Evolutionary conservation across 2,113 vertebrate species (phyloP).

Genomic region (Athene noctua): DNA sequence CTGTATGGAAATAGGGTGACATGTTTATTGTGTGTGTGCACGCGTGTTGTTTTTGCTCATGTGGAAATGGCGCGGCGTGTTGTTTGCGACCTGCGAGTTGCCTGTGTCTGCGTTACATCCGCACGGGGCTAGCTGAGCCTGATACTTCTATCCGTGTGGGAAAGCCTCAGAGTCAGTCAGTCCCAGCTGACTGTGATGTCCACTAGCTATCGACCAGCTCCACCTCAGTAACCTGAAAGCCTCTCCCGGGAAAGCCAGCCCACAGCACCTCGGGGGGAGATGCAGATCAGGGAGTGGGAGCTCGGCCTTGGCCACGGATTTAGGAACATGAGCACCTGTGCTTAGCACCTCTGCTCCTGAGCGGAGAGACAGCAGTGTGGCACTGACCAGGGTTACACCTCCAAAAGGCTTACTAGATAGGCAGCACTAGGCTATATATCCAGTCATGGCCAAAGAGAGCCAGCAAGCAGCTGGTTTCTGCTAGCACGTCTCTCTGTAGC

Average conservation of each 20-base stretch:
- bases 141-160: rapidly evolving
- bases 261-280: background rate
- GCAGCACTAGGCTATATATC: background rate
- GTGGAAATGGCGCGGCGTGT: background rate
- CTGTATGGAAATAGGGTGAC: constrained; percentile 22
- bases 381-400: no score
- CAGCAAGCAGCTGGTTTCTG: background rate
- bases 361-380: rapidly evolving
- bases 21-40: constrained; percentile 27
- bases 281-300: background rate
- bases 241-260: background rate
- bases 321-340: background rate
- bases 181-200: background rate
- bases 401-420: background rate
- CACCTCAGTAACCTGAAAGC: background rate
- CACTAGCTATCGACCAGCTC: rapidly evolving
- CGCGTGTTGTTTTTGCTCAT: background rate
- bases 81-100: background rate
- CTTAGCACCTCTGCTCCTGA: background rate
- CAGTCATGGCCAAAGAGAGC: background rate
- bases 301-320: background rate
- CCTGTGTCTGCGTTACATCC: background rate
- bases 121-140: background rate
- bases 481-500: background rate
- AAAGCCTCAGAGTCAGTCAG: background rate